Percentiles rank a stretch among this genome's conserved stretches.
These are phyloP conservation scores for Maniola hyperantus DNA, from an alignment of 2,888 invertebrate species.

Conservation along the genomic window DNA sequence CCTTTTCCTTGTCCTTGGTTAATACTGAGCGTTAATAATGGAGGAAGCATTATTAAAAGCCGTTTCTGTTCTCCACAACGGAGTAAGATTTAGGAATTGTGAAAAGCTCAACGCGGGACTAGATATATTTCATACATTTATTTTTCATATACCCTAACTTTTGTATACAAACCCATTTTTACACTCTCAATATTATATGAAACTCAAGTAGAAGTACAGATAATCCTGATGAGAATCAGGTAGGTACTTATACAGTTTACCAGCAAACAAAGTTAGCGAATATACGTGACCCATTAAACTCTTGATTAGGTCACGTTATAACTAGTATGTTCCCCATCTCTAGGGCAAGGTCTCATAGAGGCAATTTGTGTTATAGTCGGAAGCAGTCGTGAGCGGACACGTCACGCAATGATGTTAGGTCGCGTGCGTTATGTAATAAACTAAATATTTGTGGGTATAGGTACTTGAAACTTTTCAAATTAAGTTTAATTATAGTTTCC, in stretches of 20 bases:
- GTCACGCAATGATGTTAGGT: conserved; percentile 13
- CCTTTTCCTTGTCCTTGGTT: no score
- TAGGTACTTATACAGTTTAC: neutral
- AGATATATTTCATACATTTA: no score
- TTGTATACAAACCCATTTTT: no score
- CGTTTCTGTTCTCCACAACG: neutral
- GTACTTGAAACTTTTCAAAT: no score
- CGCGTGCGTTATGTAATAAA: conserved; percentile 2
- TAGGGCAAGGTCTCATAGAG: conserved; percentile 37
- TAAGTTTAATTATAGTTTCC: no score
- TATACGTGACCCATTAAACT: conserved; percentile 16
- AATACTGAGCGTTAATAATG: neutral
- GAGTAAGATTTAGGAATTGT: no score
- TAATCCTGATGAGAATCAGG: neutral
- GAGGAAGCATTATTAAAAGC: neutral
- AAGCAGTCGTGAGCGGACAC: conserved; percentile 23
- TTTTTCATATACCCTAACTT: no score
- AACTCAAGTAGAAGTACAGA: neutral
- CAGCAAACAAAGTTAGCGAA: neutral
- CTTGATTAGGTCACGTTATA: conserved; percentile 29
- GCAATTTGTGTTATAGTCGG: conserved; percentile 33
- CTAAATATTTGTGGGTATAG: neutral
- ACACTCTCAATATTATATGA: no score
- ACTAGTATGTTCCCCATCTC: conserved; percentile 31
- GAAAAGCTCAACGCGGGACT: no score